A percentile compares a stretch with the other conserved stretches of the same genome.
These are phyloP conservation scores for Oreonectes daqikongensis DNA, from an alignment of 2,797 vertebrate species.

Conservation along the genomic window DNA sequence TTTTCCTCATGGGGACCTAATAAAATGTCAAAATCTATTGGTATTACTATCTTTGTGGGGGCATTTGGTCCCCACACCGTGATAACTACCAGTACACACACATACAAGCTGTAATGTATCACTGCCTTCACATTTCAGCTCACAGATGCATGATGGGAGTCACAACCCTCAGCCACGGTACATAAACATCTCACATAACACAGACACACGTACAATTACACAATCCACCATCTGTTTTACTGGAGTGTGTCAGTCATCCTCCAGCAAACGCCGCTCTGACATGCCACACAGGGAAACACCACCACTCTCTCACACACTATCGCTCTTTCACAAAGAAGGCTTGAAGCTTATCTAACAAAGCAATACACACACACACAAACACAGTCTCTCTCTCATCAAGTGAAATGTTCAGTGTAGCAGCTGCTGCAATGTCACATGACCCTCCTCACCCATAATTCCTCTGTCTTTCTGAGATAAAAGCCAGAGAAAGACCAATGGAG, in stretches of 20 bases:
- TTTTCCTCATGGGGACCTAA: too few relatives aligned
- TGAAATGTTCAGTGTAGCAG: constrained; percentile 81
- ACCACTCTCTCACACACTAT: constrained; percentile 41
- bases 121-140: constrained; percentile 30
- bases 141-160: not conserved
- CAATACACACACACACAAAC: constrained; percentile 70
- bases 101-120: not conserved
- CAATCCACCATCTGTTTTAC: not conserved
- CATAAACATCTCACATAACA: not conserved
- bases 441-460: constrained; percentile 77
- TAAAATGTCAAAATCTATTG: too few relatives aligned
- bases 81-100: too few relatives aligned
- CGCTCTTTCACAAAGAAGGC: constrained; percentile 71
- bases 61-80: too few relatives aligned
- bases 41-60: too few relatives aligned
- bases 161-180: not conserved
- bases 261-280: constrained; percentile 68
- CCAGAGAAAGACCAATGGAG: constrained; percentile 55
- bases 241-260: constrained; percentile 69
- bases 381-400: constrained; percentile 64
- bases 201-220: constrained; percentile 20
- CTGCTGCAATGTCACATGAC: constrained; percentile 76
- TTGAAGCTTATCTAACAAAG: constrained; percentile 84
- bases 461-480: constrained; percentile 76
- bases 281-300: constrained; percentile 54